phyloP scores from a whole-genome alignment of 2,797 vertebrate genomes.

The Tangara arthus region DNA sequence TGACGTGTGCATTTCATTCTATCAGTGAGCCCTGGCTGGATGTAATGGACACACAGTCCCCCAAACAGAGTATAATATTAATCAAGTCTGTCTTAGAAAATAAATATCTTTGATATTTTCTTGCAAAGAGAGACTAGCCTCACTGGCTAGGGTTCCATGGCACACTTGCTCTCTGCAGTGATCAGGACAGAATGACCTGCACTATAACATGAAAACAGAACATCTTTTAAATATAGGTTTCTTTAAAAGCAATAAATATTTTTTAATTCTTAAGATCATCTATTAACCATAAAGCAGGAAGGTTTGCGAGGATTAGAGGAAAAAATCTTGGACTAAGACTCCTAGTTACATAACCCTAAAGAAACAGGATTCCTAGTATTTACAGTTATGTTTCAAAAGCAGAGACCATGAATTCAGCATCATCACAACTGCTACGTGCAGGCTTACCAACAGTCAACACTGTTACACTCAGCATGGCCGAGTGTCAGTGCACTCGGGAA shows the following conservation, averaged over 20 bases:
- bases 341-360: constrained; percentile 53
- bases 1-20: neutral
- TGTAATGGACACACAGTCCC: neutral
- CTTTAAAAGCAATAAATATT: constrained; percentile 81
- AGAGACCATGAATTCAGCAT: constrained; percentile 45
- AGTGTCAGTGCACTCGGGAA: neutral
- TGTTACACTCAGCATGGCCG: neutral
- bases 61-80: neutral
- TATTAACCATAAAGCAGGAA: constrained; percentile 71
- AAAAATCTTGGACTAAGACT: constrained; percentile 53
- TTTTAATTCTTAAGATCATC: constrained; percentile 63
- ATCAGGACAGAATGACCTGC: constrained; percentile 29
- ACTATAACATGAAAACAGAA: constrained; percentile 54
- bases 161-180: constrained; percentile 47
- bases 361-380: constrained; percentile 56
- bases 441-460: neutral
- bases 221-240: constrained; percentile 74
- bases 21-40: neutral
- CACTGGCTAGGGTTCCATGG: constrained; percentile 27
- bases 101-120: constrained; percentile 42
- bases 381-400: constrained; percentile 23
- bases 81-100: constrained; percentile 52
- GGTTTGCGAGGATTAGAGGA: constrained; percentile 23
- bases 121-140: constrained; percentile 20
- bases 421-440: neutral